A percentile compares a stretch with the other conserved stretches of the same genome.
These are phyloP conservation scores for Protobothrops mucrosquamatus DNA, from an alignment of 2,113 vertebrate species.

Conservation along the genomic window DNA sequence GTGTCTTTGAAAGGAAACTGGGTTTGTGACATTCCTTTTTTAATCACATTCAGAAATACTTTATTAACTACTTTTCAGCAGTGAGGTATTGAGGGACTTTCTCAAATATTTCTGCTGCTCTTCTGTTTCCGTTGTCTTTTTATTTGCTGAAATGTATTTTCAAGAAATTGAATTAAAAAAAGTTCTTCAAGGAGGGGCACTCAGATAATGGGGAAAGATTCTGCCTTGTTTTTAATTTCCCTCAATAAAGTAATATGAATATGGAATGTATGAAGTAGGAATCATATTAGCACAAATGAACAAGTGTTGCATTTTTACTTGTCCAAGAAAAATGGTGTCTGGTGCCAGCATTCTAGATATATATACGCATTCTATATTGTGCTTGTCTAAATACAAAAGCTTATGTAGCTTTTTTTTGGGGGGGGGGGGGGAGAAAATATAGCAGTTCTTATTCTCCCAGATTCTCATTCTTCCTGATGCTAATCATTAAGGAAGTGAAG, in stretches of 20 bases:
- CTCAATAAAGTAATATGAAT: not conserved
- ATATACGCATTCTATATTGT: no score
- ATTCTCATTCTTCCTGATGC: not conserved
- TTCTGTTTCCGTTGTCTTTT: not conserved
- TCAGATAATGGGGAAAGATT: not conserved
- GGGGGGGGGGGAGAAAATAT: no score
- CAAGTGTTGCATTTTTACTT: not conserved
- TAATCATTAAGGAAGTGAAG: slow-evolving; percentile 8
- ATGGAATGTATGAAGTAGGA: not conserved
- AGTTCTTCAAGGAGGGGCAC: not conserved
- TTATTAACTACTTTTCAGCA: not conserved
- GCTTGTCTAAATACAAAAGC: not conserved
- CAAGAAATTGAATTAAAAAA: not conserved
- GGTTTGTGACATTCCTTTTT: not conserved
- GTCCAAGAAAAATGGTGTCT: not conserved
- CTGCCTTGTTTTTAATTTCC: not conserved
- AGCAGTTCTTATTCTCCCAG: not conserved
- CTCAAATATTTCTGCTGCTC: not conserved
- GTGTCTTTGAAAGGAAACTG: not conserved
- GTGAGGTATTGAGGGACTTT: not conserved
- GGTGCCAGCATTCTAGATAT: not conserved
- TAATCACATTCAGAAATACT: not conserved
- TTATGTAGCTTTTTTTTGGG: not conserved
- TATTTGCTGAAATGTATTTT: not conserved
- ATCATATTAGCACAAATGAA: not conserved